A percentile compares a stretch with the other conserved stretches of the same genome.
Conservation (phyloP, 2,888 invertebrate genomes). For the Diachrysia chrysitis region DNA sequence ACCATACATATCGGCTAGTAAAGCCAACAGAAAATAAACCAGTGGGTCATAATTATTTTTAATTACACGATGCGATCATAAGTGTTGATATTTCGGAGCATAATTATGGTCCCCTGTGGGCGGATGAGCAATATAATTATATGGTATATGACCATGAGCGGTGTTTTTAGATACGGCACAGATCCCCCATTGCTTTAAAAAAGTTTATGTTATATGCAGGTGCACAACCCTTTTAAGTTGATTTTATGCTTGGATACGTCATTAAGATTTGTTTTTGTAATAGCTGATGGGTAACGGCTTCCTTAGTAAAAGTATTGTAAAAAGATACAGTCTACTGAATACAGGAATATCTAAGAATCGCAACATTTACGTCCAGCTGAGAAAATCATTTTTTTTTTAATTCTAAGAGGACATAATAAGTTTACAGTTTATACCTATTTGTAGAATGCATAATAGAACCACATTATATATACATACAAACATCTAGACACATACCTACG, state of each 20-base stretch:
- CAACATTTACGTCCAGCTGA: no score
- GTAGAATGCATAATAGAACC: no score
- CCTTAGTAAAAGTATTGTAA: background rate
- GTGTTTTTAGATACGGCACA: background rate
- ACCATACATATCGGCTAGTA: no score
- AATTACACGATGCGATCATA: slow-evolving; percentile 39
- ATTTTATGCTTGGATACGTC: slow-evolving; percentile 5
- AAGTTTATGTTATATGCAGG: slow-evolving; percentile 7
- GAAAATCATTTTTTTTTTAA: no score
- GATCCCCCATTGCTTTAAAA: slow-evolving; percentile 2
- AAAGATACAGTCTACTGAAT: no score
- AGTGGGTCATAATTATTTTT: slow-evolving; percentile 41
- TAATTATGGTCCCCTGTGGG: slow-evolving; percentile 41
- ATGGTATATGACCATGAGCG: slow-evolving; percentile 34
- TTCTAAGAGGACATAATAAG: no score
- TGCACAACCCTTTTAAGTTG: slow-evolving; percentile 1
- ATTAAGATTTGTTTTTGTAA: background rate
- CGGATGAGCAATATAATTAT: slow-evolving; percentile 43
- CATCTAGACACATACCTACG: no score
- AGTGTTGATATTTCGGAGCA: slow-evolving; percentile 47
- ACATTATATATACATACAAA: no score
- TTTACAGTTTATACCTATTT: no score
- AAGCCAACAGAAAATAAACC: slow-evolving; percentile 11
- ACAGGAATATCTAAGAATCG: no score
- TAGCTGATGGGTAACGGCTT: background rate